phyloP scores from a whole-genome alignment of 2,888 invertebrate species.

The Blera fallax region DNA sequence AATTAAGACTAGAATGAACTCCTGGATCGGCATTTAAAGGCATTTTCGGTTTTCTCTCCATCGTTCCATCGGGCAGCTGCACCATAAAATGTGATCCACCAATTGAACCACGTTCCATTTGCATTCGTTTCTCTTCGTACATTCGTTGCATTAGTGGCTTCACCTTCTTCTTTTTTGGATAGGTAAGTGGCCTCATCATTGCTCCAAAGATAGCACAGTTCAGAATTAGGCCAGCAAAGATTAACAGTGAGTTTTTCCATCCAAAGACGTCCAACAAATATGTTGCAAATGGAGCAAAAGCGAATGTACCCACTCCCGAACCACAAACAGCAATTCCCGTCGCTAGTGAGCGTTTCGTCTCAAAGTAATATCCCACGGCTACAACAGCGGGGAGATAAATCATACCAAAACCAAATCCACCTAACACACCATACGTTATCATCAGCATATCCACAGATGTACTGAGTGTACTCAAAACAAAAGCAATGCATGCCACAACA shows the following conservation, averaged over 20 bases:
- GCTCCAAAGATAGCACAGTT: conserved; percentile 94
- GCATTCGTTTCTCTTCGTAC: conserved; percentile 95
- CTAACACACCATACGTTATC: conserved; percentile 95
- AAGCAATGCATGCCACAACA: conserved; percentile 91
- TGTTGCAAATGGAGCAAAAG: conserved; percentile 95
- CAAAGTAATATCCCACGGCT: conserved; percentile 98
- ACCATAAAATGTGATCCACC: conserved; percentile 93
- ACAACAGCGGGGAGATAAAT: conserved; percentile 98
- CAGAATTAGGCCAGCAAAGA: conserved; percentile 95
- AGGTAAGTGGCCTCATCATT: conserved; percentile 81
- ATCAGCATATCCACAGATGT: conserved; percentile 94
- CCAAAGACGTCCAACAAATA: conserved; percentile 89
- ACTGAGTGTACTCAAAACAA: conserved; percentile 94
- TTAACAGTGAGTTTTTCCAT: conserved; percentile 95
- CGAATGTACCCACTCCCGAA: conserved; percentile 97
- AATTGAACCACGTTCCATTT: conserved; percentile 94
- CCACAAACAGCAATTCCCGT: conserved; percentile 98
- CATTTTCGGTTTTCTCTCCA: conserved; percentile 94
- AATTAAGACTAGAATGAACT: conserved; percentile 94
- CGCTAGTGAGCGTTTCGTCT: conserved; percentile 95
- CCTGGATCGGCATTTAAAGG: conserved; percentile 96
- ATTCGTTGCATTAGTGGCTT: conserved; percentile 94
- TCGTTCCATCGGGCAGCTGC: conserved; percentile 94
- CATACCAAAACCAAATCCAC: conserved; percentile 96
- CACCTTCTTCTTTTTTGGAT: conserved; percentile 81